Conservation (phyloP, 2,113 vertebrate genomes). For the Chaetops frenatus region DNA sequence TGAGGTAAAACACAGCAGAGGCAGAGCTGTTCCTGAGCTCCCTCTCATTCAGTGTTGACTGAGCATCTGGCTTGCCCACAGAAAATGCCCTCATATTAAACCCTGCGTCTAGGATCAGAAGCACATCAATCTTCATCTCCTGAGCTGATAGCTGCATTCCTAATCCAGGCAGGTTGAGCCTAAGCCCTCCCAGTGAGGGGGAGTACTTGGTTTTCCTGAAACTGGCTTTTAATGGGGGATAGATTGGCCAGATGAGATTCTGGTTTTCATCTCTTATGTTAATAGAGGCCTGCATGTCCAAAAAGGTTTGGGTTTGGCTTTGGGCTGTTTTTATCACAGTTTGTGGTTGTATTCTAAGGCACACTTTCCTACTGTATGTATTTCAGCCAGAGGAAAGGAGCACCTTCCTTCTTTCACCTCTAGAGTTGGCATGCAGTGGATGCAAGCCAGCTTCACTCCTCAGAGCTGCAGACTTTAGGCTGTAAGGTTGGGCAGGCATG, state of each 20-base stretch:
- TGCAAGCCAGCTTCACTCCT: background rate
- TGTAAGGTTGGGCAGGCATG: background rate
- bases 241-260: constrained; percentile 31
- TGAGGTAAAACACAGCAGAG: background rate
- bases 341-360: background rate
- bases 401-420: background rate
- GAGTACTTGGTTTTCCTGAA: constrained; percentile 28
- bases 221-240: constrained; percentile 40
- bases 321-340: background rate
- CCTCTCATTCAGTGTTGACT: background rate
- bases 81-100: constrained; percentile 17
- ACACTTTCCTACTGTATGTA: background rate
- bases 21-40: background rate
- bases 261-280: constrained; percentile 46
- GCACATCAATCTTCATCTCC: constrained; percentile 29
- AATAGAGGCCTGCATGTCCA: background rate
- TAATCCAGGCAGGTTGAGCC: constrained; percentile 4
- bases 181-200: constrained; percentile 19
- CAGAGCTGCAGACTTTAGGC: background rate
- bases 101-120: background rate
- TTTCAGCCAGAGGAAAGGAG: background rate
- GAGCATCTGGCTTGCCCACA: background rate
- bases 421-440: background rate
- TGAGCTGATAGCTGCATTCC: background rate
- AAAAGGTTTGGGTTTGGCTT: constrained; percentile 4